phyloP scores from a whole-genome alignment of 2,113 vertebrate genomes.

The Dromas ardeola region DNA sequence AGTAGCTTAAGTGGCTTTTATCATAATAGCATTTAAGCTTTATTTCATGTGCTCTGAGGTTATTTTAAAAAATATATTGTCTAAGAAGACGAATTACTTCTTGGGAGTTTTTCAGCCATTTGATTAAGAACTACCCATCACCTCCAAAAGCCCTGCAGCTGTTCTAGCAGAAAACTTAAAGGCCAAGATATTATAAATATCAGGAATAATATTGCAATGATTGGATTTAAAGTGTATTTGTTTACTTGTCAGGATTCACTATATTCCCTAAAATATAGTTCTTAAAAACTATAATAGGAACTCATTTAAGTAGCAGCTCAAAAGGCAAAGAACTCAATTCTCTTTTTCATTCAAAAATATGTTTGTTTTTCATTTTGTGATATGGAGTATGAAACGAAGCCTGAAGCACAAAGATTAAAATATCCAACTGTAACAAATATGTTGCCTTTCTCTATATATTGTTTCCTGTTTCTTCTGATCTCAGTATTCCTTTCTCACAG shows the following conservation, averaged over 20 bases:
- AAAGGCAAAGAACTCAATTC: not conserved
- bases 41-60: not conserved
- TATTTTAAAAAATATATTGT: not conserved
- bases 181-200: not conserved
- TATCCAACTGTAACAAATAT: not conserved
- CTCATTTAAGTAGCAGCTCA: not conserved
- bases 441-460: not conserved
- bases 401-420: not conserved
- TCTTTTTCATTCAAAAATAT: not conserved
- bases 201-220: not conserved
- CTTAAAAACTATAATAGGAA: not conserved
- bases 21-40: not conserved
- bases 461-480: not conserved
- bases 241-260: not conserved
- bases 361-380: not conserved
- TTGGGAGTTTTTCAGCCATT: not conserved
- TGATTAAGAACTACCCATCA: not conserved
- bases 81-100: constrained; percentile 4
- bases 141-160: not conserved
- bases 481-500: not conserved
- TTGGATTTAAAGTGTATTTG: not conserved
- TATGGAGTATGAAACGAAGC: not conserved
- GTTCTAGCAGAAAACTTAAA: not conserved
- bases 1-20: not conserved
- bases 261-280: not conserved